Evolutionary conservation across 2,113 vertebrate genomes (phyloP).

Genomic region (Solea solea): DNA sequence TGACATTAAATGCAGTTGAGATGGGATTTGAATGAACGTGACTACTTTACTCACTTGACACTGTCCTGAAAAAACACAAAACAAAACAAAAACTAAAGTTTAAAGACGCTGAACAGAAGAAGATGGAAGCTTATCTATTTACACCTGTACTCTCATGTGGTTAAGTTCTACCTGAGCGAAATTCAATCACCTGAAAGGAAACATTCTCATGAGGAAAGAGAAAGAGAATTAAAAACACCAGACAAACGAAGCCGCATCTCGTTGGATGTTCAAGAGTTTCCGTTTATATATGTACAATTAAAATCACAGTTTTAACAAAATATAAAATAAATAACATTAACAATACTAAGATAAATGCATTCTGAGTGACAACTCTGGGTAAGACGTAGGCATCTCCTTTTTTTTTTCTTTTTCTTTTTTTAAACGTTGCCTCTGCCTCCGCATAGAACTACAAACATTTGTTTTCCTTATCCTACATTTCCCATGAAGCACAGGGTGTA

Average conservation of each 20-base stretch:
- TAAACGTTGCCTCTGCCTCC: slow-evolving; percentile 31
- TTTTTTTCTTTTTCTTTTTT: slow-evolving; percentile 3
- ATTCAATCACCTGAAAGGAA: background rate
- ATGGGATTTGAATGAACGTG: too few relatives aligned
- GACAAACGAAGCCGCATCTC: slow-evolving; percentile 36
- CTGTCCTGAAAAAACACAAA: too few relatives aligned
- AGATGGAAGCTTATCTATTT: too few relatives aligned
- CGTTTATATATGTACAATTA: slow-evolving; percentile 78
- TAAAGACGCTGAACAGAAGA: too few relatives aligned
- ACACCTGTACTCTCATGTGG: too few relatives aligned
- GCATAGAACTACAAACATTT: slow-evolving; percentile 51
- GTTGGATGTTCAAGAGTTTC: slow-evolving; percentile 66
- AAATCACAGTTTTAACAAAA: slow-evolving; percentile 81
- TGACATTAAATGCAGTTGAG: too few relatives aligned
- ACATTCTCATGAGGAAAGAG: background rate
- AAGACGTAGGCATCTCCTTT: slow-evolving; percentile 44
- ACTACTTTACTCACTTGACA: too few relatives aligned
- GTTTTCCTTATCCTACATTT: slow-evolving; percentile 55
- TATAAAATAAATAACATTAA: slow-evolving; percentile 84
- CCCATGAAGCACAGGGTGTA: slow-evolving; percentile 59
- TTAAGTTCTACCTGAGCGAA: too few relatives aligned
- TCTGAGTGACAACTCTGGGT: slow-evolving; percentile 66
- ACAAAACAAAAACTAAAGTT: too few relatives aligned
- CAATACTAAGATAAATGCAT: slow-evolving; percentile 78
- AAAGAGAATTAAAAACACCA: background rate